Conservation (phyloP, 2,113 vertebrate genomes). For the Forbesichthys papilliferus region DNA sequence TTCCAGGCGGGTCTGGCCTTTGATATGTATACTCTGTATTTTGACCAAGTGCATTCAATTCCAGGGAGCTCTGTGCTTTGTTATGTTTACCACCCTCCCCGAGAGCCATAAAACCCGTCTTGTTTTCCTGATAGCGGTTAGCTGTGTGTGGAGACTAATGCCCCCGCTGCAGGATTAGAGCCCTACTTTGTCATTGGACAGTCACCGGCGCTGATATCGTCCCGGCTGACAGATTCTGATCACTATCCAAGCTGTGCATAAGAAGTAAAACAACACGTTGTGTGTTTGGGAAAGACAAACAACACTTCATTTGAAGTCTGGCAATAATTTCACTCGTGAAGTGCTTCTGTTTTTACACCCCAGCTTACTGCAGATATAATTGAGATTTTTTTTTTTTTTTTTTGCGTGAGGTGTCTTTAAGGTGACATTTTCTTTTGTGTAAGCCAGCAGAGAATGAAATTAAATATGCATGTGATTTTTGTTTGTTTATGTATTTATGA, state of each 20-base stretch:
- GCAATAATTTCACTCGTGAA: slow-evolving; percentile 65
- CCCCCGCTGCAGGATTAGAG: slow-evolving; percentile 22
- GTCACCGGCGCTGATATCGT: slow-evolving; percentile 61
- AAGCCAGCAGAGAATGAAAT: slow-evolving; percentile 78
- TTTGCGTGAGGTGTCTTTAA: slow-evolving; percentile 64
- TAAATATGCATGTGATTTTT: slow-evolving; percentile 73
- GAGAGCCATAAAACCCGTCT: slow-evolving; percentile 56
- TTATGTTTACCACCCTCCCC: slow-evolving; percentile 65
- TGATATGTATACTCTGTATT: slow-evolving; percentile 63
- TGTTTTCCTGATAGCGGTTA: neutral
- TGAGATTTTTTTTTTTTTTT: slow-evolving; percentile 56
- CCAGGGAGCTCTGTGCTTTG: slow-evolving; percentile 49
- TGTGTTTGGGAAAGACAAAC: slow-evolving; percentile 66
- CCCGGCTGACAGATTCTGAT: slow-evolving; percentile 62
- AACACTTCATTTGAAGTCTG: slow-evolving; percentile 66
- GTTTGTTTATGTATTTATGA: slow-evolving; percentile 26
- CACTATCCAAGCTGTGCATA: slow-evolving; percentile 58
- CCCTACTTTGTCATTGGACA: slow-evolving; percentile 59
- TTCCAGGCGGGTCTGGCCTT: slow-evolving; percentile 37
- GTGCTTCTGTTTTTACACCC: slow-evolving; percentile 20
- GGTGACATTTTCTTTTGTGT: slow-evolving; percentile 69
- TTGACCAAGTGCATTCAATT: slow-evolving; percentile 60
- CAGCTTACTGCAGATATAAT: slow-evolving; percentile 61
- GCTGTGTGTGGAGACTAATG: slow-evolving; percentile 54
- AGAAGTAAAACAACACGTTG: slow-evolving; percentile 60